Evolutionary conservation across 2,888 invertebrate species (phyloP).

Genomic region (Troglohyphantes excavatus): DNA sequence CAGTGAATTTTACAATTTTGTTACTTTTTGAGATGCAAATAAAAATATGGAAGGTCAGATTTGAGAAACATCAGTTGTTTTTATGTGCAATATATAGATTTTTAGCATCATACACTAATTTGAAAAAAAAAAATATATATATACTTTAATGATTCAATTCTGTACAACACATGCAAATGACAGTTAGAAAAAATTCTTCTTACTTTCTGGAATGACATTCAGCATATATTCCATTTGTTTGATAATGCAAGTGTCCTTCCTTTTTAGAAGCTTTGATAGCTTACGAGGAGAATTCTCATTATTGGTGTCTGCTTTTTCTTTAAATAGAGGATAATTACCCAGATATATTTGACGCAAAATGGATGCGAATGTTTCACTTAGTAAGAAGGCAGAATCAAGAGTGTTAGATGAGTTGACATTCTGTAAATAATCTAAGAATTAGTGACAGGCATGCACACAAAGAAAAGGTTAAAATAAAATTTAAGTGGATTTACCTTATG

Average conservation of each 20-base stretch:
- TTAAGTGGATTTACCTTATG: slow-evolving; percentile 38
- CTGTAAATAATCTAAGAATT: slow-evolving; percentile 36
- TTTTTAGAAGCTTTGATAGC: not conserved
- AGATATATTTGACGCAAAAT: slow-evolving; percentile 37
- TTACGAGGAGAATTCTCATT: not conserved
- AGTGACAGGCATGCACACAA: not conserved
- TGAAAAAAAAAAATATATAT: too few species aligned
- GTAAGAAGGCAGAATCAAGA: slow-evolving; percentile 15
- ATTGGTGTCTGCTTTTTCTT: slow-evolving; percentile 9
- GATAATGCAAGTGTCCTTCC: slow-evolving; percentile 3
- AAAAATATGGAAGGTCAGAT: too few species aligned
- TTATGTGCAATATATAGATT: too few species aligned
- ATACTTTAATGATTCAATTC: too few species aligned
- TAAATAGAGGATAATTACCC: slow-evolving; percentile 12
- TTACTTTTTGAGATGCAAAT: too few species aligned
- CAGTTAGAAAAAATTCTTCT: not conserved
- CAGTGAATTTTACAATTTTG: too few species aligned
- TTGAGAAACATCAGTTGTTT: too few species aligned
- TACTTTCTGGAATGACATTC: slow-evolving; percentile 47
- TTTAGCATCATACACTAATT: too few species aligned
- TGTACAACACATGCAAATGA: too few species aligned
- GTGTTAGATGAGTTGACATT: not conserved
- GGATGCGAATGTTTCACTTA: slow-evolving; percentile 65
- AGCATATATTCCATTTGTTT: slow-evolving; percentile 39
- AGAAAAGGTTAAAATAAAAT: not conserved